Evolutionary conservation across 92 coral and sea anemone species (phyloP), one percentile per base, ranked within the genome.

Genomic region (Siderastrea radians): DNA sequence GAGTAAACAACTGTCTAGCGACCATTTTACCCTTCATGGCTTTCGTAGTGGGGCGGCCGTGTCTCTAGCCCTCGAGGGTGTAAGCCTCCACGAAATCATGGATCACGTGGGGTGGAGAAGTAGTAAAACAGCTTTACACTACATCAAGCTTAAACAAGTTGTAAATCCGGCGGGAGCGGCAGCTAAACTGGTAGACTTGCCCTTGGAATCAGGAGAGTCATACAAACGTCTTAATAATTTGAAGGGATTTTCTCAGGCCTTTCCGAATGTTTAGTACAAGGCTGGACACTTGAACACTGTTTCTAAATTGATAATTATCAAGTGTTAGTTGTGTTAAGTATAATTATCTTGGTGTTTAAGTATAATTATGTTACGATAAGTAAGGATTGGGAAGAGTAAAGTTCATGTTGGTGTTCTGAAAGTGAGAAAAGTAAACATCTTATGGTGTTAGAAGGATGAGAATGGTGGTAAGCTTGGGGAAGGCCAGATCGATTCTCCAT

Each of bases 41-140:
- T 89, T 89, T 78, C 50, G 85, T 17, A 77, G 90, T 57, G 93
- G 93, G 0, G 84, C 81, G 8, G 93, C 90, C 8, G 65, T 84
- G 10, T 84, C 93, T 9, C 5, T 84, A 43, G 92, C 92, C 4
- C 44, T 89, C 9, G 16, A 72, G 6, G 69, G 52, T 5, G 60
- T 26, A 47, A 6, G 65, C 63, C 59, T 84, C 8, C 61, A 77
- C 51, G 70, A 89, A 15, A 83, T 89, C 16, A 84, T 84, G 84
- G 84, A 77, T 57, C 89, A 89, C 53, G 71, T 58, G 1, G 89
- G 84, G 6, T 89, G 92, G 89, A 89, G 84, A 69, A 19, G 77
- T 50, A 60, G 66, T 9, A 66, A 57, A 90, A 82, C 84, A 7
- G 92, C 89, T 14, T n/a, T 74, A 1, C 88, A 82, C 72, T 88